Conservation (phyloP, 1,140 invertebrate genomes). For the Oryctes rhinoceros region DNA sequence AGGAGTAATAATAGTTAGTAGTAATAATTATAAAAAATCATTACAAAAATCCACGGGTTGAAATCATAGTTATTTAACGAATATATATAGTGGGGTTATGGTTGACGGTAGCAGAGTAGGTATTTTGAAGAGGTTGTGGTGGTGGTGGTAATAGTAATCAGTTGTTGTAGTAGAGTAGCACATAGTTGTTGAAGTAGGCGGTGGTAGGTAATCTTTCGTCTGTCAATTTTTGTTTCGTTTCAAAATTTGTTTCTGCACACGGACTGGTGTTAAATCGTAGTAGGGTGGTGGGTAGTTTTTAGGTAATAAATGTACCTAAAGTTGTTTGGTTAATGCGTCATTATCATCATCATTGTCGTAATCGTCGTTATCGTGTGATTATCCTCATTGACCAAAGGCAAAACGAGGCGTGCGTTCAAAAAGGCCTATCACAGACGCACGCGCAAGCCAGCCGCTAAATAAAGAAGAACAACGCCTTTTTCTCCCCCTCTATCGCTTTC, state of each 20-base stretch:
- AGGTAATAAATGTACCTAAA: not conserved
- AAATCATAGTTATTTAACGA: slow-evolving; percentile 7
- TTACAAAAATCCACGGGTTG: slow-evolving; percentile 9
- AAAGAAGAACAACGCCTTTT: slow-evolving; percentile 25
- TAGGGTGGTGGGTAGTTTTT: not conserved
- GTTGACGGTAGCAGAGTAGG: slow-evolving; percentile 37
- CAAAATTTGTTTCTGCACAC: slow-evolving; percentile 11
- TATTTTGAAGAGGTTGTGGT: not conserved
- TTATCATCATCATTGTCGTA: not conserved
- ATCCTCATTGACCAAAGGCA: slow-evolving; percentile 23
- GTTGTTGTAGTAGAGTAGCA: not conserved
- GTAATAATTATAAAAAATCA: slow-evolving; percentile 8
- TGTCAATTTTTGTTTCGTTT: slow-evolving; percentile 8
- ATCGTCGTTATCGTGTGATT: not conserved
- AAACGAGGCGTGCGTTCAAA: slow-evolving; percentile 43
- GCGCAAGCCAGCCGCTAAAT: slow-evolving; percentile 43
- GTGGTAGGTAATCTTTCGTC: slow-evolving; percentile 5
- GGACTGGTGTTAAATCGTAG: slow-evolving; percentile 2
- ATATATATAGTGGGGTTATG: not conserved
- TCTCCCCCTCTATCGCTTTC: not conserved
- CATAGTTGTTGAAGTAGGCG: not conserved
- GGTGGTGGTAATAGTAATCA: not conserved
- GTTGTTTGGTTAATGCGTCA: slow-evolving; percentile 8
- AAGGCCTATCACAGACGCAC: slow-evolving; percentile 53
- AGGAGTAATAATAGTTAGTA: not conserved